Percentiles rank a stretch among this genome's conserved stretches.
phyloP scores from a whole-genome alignment of 2,113 vertebrate species.

The Mastomys natalensis region DNA sequence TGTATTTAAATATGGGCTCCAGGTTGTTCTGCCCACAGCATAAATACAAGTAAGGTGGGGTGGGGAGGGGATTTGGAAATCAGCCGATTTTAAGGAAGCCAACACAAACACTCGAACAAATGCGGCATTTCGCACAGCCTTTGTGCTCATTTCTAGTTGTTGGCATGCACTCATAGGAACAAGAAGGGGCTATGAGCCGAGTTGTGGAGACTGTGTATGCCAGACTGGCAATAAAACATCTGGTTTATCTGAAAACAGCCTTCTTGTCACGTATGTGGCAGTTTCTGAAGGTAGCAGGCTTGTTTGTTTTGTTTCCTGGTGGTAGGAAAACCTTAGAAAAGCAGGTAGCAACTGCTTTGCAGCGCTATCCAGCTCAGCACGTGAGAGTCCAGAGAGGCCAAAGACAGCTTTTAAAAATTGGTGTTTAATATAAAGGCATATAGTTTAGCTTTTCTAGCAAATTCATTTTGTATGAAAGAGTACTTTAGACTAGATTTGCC shows the following conservation, averaged over 20 bases:
- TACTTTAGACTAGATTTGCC: conserved; percentile 88
- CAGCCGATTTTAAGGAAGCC: conserved; percentile 82
- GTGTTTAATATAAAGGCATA: conserved; percentile 83
- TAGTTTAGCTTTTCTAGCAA: conserved; percentile 84
- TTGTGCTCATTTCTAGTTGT: conserved; percentile 81
- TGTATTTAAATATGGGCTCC: conserved; percentile 77
- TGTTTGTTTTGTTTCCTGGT: conserved; percentile 42
- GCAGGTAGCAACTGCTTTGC: conserved; percentile 36
- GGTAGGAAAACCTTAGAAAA: conserved; percentile 30
- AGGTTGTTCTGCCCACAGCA: conserved; percentile 83
- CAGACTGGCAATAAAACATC: conserved; percentile 61
- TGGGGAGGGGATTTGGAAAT: conserved; percentile 83
- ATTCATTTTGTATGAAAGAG: conserved; percentile 89
- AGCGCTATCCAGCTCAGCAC: conserved; percentile 57
- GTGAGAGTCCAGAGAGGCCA: conserved; percentile 69
- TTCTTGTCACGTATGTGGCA: conserved; percentile 57
- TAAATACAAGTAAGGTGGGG: conserved; percentile 88
- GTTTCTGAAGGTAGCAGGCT: conserved; percentile 47
- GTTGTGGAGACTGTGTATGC: conserved; percentile 21
- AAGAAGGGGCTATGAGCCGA: conserved; percentile 57
- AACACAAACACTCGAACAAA: conserved; percentile 86
- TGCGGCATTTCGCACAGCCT: conserved; percentile 70
- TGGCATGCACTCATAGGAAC: conserved; percentile 74
- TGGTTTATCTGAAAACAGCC: conserved; percentile 64
- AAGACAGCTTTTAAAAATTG: conserved; percentile 74